Conservation (phyloP, 2,797 vertebrate genomes). For the Crypturellus tataupa region DNA sequence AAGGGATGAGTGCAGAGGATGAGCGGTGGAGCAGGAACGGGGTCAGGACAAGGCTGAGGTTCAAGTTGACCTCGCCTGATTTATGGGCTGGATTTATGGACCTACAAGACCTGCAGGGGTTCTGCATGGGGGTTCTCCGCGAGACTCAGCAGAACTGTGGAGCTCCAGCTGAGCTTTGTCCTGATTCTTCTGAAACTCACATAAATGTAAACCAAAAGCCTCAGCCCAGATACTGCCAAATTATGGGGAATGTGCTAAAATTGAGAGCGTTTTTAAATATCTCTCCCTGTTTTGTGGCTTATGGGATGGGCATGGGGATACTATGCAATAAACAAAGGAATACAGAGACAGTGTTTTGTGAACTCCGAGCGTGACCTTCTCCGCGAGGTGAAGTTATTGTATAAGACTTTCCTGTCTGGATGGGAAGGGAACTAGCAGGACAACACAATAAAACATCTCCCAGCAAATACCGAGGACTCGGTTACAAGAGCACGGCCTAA, state of each 20-base stretch:
- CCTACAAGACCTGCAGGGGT: neutral
- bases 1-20: neutral
- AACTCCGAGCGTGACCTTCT: slow-evolving; percentile 53
- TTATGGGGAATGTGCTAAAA: slow-evolving; percentile 12
- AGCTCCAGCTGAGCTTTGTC: slow-evolving; percentile 67
- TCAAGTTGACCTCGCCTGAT: slow-evolving; percentile 6
- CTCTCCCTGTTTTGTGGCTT: slow-evolving; percentile 26
- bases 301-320: neutral
- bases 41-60: neutral
- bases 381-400: slow-evolving; percentile 64
- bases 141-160: neutral
- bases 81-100: slow-evolving; percentile 39
- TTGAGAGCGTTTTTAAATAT: slow-evolving; percentile 26
- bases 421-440: slow-evolving; percentile 3
- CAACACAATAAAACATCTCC: slow-evolving; percentile 39
- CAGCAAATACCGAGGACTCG: slow-evolving; percentile 19
- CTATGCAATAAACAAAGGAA: slow-evolving; percentile 47
- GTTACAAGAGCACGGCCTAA: slow-evolving; percentile 1
- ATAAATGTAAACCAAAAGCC: slow-evolving; percentile 54
- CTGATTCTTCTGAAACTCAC: slow-evolving; percentile 22
- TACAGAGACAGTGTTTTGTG: slow-evolving; percentile 35
- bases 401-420: slow-evolving; percentile 59
- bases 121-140: neutral
- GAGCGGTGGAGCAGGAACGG: neutral
- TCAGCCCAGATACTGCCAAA: slow-evolving; percentile 54